Percentiles rank a stretch among this genome's conserved stretches.
Conservation (phyloP, 2,113 vertebrate genomes). For the Macrotus californicus region DNA sequence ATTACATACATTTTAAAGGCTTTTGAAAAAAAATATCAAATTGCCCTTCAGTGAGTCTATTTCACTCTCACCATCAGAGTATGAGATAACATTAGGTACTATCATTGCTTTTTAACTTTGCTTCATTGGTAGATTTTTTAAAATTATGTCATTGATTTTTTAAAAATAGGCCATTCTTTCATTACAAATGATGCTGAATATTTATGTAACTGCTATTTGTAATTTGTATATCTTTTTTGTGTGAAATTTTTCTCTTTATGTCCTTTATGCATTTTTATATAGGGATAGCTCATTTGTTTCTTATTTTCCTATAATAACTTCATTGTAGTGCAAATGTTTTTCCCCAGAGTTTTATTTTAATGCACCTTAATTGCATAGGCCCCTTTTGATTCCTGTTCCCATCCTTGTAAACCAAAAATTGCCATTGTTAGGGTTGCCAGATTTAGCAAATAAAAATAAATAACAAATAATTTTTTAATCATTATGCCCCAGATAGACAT, state of each 20-base stretch:
- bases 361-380: not conserved
- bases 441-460: constrained; percentile 32
- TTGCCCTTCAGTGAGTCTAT: not conserved
- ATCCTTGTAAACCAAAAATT: not conserved
- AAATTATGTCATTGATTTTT: not conserved
- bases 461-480: not conserved
- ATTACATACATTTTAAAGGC: not conserved
- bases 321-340: not conserved
- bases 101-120: not conserved
- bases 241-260: not conserved
- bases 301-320: not conserved
- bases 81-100: not conserved
- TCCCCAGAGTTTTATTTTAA: not conserved
- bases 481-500: not conserved
- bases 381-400: not conserved
- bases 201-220: not conserved
- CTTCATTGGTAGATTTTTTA: not conserved
- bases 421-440: not conserved
- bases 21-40: not conserved
- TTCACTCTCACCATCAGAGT: not conserved
- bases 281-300: not conserved
- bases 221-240: not conserved
- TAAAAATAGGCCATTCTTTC: not conserved
- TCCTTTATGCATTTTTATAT: not conserved
- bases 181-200: not conserved